phyloP scores from a whole-genome alignment of 2,888 invertebrate genomes.

The Amphimallon solstitiale region DNA sequence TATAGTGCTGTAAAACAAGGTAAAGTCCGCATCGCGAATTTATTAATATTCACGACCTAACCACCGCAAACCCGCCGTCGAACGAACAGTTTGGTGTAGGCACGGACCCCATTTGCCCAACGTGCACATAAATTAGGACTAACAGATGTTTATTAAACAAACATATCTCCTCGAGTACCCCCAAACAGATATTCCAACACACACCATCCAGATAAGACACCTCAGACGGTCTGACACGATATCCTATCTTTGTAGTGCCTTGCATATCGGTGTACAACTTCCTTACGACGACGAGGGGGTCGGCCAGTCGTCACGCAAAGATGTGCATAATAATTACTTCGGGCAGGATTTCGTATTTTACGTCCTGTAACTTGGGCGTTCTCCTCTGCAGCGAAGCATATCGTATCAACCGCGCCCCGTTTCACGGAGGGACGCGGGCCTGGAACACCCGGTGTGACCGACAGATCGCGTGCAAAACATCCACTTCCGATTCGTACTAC shows the following conservation, averaged over 20 bases:
- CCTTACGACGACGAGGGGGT: conserved; percentile 54
- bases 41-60: conserved; percentile 29
- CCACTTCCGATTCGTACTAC: conserved; percentile 44
- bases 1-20: neutral
- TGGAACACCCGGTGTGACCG: conserved; percentile 39
- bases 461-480: conserved; percentile 53
- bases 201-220: conserved; percentile 45
- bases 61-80: conserved; percentile 14
- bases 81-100: conserved; percentile 14
- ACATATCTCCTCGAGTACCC: conserved; percentile 37
- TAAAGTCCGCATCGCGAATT: neutral
- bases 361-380: conserved; percentile 38
- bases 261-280: conserved; percentile 60
- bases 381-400: conserved; percentile 16
- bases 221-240: conserved; percentile 52
- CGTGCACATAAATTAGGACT: conserved; percentile 38
- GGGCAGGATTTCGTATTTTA: conserved; percentile 40
- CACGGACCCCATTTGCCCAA: conserved; percentile 23
- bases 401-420: conserved; percentile 18
- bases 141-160: conserved; percentile 42
- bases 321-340: conserved; percentile 62
- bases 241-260: conserved; percentile 51
- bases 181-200: conserved; percentile 22
- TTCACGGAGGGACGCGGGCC: conserved; percentile 14
- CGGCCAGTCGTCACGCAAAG: conserved; percentile 57